Base-by-base conservation (phyloP, 1,140 invertebrate genomes). In the Diuraphis noxia region DNA sequence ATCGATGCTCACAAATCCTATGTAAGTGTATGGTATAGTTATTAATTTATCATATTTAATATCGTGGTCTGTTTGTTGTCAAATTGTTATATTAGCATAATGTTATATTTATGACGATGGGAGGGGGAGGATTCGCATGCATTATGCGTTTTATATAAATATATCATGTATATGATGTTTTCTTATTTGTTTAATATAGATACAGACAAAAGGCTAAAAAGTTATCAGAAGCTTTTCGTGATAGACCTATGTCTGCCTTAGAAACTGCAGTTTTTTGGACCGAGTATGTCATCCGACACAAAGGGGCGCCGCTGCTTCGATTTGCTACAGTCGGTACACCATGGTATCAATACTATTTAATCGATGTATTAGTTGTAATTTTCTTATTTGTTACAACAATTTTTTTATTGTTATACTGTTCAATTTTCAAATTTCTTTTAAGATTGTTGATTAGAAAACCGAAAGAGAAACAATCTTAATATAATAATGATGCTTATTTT, bases 251-350 rank as follows among this genome's bases (percentile, higher is more conserved):
- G 92, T 93, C 93, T 10, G 94, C 95, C 0, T 92, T 95, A 79
- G 95, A 95, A 9, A 95, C 94, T 0, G 95, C 95, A 0, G 93
- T 95, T n/a, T 96, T 94, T 93, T 96, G 95, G 95, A 94, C 95
- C 0, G 95, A 96, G 92, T 96, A 96, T 92, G 93, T 93, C 4
- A 92, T 95, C 13, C 93, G 94, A 52, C 94, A 95, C 92, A 93
- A 94, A 92, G 94, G 94, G n/a, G 94, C 94, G 10, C 90, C 93
- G 0, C 94, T 94, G 88, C 94, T 95, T 88, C 93, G 94, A 87
- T 94, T 93, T 92, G 93, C 94, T 0, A 91, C 92, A 25, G 90
- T 92, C 6, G 43, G 92, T n/a, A 90, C 92, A 49, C 94, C 94
- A 10, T 94, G 95, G 92, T 96, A 95, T 93, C 94, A 96, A 92